Evolutionary conservation across 2,888 invertebrate genomes (phyloP), one percentile per base, ranked within the genome.

Genomic region (Acanthosepion lycidas): DNA sequence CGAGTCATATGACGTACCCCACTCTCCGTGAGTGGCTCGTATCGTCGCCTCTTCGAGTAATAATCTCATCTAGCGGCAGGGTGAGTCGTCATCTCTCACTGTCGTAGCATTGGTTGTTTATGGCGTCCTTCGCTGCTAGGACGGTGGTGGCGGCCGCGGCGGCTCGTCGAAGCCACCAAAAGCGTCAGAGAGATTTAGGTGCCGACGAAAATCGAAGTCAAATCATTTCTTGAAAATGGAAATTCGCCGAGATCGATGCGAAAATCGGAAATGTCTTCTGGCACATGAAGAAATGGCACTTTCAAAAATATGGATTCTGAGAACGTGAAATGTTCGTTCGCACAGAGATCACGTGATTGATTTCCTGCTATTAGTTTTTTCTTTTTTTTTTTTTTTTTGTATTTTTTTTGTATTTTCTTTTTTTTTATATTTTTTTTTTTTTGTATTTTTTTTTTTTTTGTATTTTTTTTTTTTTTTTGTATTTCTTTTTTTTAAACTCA

Each of bases 181-280:
- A 78, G 78, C 78, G n/a, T 78, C n/a, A n/a, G n/a, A n/a, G 78
- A n/a, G 78, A 78, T 78, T n/a, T 15, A n/a, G 78, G 78, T n/a
- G 78, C 12, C 78, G 78, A n/a, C 78, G n/a, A 78, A 78, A 78
- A 78, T 78, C 78, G 78, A 78, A n/a, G 78, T 78, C n/a, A 78
- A 78, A 78, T 78, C 78, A n/a, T 78, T 78, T 78, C 78, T n/a
- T 33, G n/a, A 78, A 42, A 78, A 78, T 78, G 78, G 78, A 78
- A 78, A 78, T 78, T 78, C 78, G 78, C 78, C n/a, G n/a, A 78
- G 78, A 78, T 78, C 78, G 78, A 78, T 78, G n/a, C n/a, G 78
- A n/a, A 78, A 78, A 78, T 78, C 78, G 78, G 78, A 78, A 78
- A n/a, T 78, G 78, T 78, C n/a, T 78, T 78, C n/a, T 33, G 78